Base-by-base conservation (phyloP, 2,797 vertebrate species). In the Neosilurus hyrtlii region DNA sequence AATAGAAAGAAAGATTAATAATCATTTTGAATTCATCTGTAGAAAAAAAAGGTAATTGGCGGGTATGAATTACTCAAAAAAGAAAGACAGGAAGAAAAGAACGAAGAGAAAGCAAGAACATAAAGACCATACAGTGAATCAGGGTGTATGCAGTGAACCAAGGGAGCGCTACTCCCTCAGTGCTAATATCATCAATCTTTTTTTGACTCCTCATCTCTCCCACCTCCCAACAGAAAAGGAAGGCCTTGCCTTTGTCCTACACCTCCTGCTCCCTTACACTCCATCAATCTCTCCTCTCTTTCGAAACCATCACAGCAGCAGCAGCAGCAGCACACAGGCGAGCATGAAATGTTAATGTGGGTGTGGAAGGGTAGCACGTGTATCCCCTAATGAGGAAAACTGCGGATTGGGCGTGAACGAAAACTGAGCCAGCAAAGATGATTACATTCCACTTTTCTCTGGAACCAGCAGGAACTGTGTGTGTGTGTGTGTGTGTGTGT, bases 141-240 rank as follows among this genome's bases (percentile, higher is more conserved):
- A 15, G 18, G 26, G 61, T 66, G 37, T 30, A 49, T 62, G 63
- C 74, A 59, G 82, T 85, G 81, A 84, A 77, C 87, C 88, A 86
- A 43, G 8, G 68, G 59, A 80, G 18, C 77, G 65, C 52, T 66
- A 56, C 9, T 52, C 61, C 62, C 10, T 63, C 59, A 20, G n/a
- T 67, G 68, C 68, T 78, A 71, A 79, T 54, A 16, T 54, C 68
- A 80, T 84, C 68, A 84, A 80, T 84, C 88, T 3, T 1, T 72
- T 85, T 88, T 18, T 49, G 4, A 3, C 87, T 88, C 82, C 2
- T 37, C 59, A 20, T 35, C 79, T 81, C 84, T 35, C 83, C 67
- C 18, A 51, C 51, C 37, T 24, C 54, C 18, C 61, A n/a, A 14
- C 51, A 49, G 26, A 37, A 24, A 56, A 79, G 52, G 52, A 68